Base-by-base conservation (phyloP, 2,113 vertebrate genomes). In the Tragulus kanchil region DNA sequence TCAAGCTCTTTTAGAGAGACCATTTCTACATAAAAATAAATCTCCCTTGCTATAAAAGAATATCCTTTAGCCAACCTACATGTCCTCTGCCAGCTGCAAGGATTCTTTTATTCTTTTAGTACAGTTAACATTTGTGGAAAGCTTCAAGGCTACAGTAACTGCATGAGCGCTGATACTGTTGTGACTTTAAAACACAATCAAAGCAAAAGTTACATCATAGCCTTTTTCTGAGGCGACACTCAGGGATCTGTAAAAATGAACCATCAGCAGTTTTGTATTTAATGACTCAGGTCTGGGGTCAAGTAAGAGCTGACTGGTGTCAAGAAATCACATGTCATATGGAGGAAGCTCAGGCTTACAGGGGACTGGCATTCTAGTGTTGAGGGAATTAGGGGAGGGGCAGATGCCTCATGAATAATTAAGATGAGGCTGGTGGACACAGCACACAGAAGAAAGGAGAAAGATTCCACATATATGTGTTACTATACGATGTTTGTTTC, bases 161-260 rank as follows among this genome's bases (percentile, higher is more conserved):
- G 45, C 17, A 93, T 31, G 25, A 89, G 23, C 52, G 28, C 25
- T 85, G 31, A 81, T 88, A 52, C 14, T 75, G 89, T 54, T 69
- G 5, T 69, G 42, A 61, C 67, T 95, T 94, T 86, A 90, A 90
- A 94, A 83, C 8, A 94, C 36, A 67, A 23, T 77, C 36, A 93
- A 64, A 19, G 25, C 25, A 31, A 96, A 91, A 93, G n/a, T 59
- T 85, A 2, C 25, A 31, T 61, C 67, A 28, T 61, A 65, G 26
- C 6, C 36, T 26, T 81, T 90, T 93, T 90, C 64, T 86, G 50
- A 82, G 48, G 90, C 56, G 50, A 62, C 26, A 79, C 6, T 90
- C 11, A 62, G 25, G 25, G 23, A 67, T 65, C 50, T 88, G 25
- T 19, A 79, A 85, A 88, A 79, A 62, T 28, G 45, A 85, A 36